phyloP scores from a whole-genome alignment of 2,797 vertebrate genomes.

The Typhlichthys subterraneus region DNA sequence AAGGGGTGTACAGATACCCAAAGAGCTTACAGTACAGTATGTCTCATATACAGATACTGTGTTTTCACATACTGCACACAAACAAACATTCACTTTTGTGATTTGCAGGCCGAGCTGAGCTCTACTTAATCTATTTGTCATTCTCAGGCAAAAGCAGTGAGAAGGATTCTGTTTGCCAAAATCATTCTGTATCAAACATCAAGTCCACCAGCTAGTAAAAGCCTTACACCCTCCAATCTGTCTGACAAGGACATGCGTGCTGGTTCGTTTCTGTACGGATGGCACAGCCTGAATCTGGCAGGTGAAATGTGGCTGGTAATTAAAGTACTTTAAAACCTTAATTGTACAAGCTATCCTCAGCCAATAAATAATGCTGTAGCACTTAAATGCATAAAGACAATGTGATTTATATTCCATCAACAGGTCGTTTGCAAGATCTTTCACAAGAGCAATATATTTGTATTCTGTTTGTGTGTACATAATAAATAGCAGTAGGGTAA shows the following conservation, averaged over 20 bases:
- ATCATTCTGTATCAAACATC: background rate
- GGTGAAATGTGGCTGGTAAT: background rate
- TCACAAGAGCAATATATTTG: background rate
- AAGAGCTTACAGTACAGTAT: conserved; percentile 7
- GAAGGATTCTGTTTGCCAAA: conserved; percentile 2
- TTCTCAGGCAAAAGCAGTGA: background rate
- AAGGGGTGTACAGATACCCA: conserved; percentile 1
- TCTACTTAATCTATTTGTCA: background rate
- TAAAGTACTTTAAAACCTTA: too few relatives aligned
- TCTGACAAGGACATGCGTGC: background rate
- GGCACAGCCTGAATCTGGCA: background rate
- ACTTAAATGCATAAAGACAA: too few relatives aligned
- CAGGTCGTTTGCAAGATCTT: too few relatives aligned
- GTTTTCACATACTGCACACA: background rate
- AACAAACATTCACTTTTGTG: background rate
- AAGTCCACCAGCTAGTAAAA: background rate
- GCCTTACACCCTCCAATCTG: background rate
- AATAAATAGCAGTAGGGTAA: too few relatives aligned
- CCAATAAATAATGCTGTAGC: too few relatives aligned
- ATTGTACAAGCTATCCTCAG: too few relatives aligned
- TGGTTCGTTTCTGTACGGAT: background rate
- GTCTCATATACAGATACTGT: background rate
- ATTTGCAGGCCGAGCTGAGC: conserved; percentile 3
- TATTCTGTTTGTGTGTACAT: background rate
- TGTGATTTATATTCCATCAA: too few relatives aligned